Percentiles rank a stretch among this genome's conserved stretches.
phyloP scores from a whole-genome alignment of 1,140 invertebrate genomes.

The Listronotus bonariensis region DNA sequence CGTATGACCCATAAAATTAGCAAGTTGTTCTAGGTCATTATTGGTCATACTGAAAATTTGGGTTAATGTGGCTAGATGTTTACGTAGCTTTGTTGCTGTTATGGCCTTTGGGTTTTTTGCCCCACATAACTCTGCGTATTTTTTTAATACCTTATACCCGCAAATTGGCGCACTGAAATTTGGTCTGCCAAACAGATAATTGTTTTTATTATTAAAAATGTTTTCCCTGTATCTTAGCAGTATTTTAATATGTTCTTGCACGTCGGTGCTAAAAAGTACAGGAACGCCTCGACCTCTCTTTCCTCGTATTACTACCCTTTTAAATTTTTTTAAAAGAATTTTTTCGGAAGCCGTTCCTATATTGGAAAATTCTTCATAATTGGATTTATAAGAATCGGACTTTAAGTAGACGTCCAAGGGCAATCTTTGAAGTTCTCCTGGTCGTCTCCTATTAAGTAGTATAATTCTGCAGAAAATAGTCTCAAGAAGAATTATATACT shows the following conservation, averaged over 20 bases:
- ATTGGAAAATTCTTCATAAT: slow-evolving; percentile 38
- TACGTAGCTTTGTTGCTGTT: slow-evolving; percentile 45
- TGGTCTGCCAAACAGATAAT: slow-evolving; percentile 44
- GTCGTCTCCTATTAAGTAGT: no score
- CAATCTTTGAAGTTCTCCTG: no score
- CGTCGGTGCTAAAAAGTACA: slow-evolving; percentile 34
- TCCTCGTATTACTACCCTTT: slow-evolving; percentile 37
- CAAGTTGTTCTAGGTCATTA: slow-evolving; percentile 47
- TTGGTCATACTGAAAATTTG: slow-evolving; percentile 50
- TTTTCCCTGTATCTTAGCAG: slow-evolving; percentile 19
- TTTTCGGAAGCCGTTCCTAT: slow-evolving; percentile 23
- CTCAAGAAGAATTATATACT: no score
- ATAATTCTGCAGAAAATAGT: no score
- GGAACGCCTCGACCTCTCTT: slow-evolving; percentile 40
- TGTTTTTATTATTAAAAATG: slow-evolving; percentile 14
- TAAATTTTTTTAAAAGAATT: slow-evolving; percentile 37
- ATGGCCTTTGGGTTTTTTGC: slow-evolving; percentile 46
- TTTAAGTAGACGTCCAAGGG: no score
- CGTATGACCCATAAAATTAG: slow-evolving; percentile 50
- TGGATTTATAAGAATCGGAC: no score
- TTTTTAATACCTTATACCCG: slow-evolving; percentile 48
- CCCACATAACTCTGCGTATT: slow-evolving; percentile 40
- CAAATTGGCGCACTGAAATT: slow-evolving; percentile 27
- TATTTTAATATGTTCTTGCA: slow-evolving; percentile 36
- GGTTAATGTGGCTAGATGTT: slow-evolving; percentile 51